These are phyloP conservation scores for Nesometra sesokonis DNA, from an alignment of 35 echinoderm and acorn worm genomes.

Conservation along the genomic window DNA sequence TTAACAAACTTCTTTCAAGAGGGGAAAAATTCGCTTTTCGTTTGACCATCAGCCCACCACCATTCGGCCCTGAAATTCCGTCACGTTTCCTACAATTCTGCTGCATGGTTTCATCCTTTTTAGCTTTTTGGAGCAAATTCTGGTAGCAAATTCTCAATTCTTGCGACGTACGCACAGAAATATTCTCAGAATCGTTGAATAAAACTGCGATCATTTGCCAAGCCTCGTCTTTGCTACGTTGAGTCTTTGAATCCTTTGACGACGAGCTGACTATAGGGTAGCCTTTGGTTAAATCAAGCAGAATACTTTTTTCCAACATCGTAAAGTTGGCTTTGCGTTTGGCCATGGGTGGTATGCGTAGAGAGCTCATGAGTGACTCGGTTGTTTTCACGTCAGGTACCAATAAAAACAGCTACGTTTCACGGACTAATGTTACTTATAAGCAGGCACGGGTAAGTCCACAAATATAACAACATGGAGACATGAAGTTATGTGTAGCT, in stretches of 20 bases:
- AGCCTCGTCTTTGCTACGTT: not conserved
- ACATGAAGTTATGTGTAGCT: not conserved
- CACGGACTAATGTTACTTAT: not conserved
- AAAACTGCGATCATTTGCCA: not conserved
- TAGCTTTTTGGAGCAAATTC: not conserved
- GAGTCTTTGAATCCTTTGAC: not conserved
- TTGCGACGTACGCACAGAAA: not conserved
- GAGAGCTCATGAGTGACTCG: not conserved
- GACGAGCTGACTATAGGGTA: not conserved
- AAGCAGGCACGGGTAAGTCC: not conserved
- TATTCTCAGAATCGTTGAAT: not conserved
- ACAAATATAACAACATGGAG: not conserved
- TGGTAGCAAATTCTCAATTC: not conserved
- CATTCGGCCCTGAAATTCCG: not conserved
- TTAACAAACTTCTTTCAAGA: not conserved
- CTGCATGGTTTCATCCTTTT: not conserved
- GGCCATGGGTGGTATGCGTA: not conserved
- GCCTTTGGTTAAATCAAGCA: not conserved
- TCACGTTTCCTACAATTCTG: not conserved
- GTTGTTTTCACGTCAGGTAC: not conserved
- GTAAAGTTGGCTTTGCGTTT: not conserved
- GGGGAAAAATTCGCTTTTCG: not conserved
- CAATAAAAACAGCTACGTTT: not conserved
- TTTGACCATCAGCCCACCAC: not conserved
- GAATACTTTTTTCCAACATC: not conserved